Percentiles rank a stretch among this genome's conserved stretches.
These are phyloP conservation scores for Glomeris marginata DNA, from an alignment of 2,888 invertebrate species.

Conservation along the genomic window DNA sequence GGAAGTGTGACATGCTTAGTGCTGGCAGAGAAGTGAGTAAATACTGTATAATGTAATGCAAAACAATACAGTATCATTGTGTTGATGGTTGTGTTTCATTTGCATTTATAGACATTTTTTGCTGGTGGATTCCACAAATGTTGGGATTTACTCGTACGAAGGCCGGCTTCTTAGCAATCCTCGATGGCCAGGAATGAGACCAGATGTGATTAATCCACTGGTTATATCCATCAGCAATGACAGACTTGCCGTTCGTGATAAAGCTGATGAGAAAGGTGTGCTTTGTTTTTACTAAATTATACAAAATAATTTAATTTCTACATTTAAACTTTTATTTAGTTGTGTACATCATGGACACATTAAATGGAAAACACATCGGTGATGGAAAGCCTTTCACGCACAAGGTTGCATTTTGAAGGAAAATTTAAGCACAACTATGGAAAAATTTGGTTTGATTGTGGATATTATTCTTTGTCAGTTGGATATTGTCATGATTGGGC, in stretches of 20 bases:
- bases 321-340: conserved; percentile 36
- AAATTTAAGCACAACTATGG: background rate
- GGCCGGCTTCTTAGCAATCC: conserved; percentile 74
- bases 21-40: conserved; percentile 59
- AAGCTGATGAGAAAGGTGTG: conserved; percentile 60
- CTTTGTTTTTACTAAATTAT: conserved; percentile 19
- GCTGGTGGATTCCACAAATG: conserved; percentile 64
- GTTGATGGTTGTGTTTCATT: background rate
- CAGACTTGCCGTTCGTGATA: conserved; percentile 70
- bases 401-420: conserved; percentile 30
- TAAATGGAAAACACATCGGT: conserved; percentile 52
- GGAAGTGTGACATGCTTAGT: conserved; percentile 65
- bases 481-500: conserved; percentile 61
- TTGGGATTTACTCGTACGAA: conserved; percentile 84
- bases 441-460: background rate
- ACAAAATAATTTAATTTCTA: conserved; percentile 6
- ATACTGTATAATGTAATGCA: background rate
- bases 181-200: conserved; percentile 66
- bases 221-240: conserved; percentile 74
- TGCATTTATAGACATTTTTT: conserved; percentile 63
- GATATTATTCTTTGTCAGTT: conserved; percentile 30
- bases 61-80: background rate
- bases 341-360: conserved; percentile 71
- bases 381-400: conserved; percentile 61
- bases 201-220: conserved; percentile 59